Evolutionary conservation across 2,113 vertebrate species (phyloP).

Genomic region (Osmerus eperlanus): DNA sequence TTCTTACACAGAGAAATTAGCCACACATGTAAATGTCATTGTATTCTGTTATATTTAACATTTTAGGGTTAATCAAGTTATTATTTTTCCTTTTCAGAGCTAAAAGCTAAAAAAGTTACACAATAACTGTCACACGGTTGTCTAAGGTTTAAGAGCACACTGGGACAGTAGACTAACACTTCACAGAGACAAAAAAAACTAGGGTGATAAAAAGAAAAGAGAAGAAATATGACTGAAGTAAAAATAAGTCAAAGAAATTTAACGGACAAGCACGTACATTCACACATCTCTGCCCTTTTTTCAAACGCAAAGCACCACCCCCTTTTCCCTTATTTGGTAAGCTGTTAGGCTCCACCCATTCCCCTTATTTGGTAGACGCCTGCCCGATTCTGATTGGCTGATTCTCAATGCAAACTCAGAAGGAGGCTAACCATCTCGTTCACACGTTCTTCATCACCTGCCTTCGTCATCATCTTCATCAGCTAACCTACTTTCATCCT

Average conservation of each 20-base stretch:
- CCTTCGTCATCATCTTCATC: background rate
- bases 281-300: slow-evolving; percentile 46
- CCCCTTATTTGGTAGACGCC: slow-evolving; percentile 43
- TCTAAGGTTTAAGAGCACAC: slow-evolving; percentile 65
- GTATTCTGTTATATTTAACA: slow-evolving; percentile 55
- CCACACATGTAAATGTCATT: slow-evolving; percentile 69
- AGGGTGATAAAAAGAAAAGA: slow-evolving; percentile 24
- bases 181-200: slow-evolving; percentile 53
- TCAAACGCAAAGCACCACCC: slow-evolving; percentile 15
- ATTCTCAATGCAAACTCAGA: slow-evolving; percentile 1
- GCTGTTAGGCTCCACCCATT: slow-evolving; percentile 10
- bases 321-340: slow-evolving; percentile 31
- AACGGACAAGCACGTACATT: slow-evolving; percentile 57
- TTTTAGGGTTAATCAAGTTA: slow-evolving; percentile 64
- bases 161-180: slow-evolving; percentile 66
- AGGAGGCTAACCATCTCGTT: slow-evolving; percentile 12
- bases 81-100: slow-evolving; percentile 61
- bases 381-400: slow-evolving; percentile 11
- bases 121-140: slow-evolving; percentile 67
- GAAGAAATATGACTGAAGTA: slow-evolving; percentile 22
- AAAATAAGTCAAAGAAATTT: slow-evolving; percentile 38
- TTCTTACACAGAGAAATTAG: slow-evolving; percentile 71
- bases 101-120: slow-evolving; percentile 75
- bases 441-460: slow-evolving; percentile 20
- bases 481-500: background rate